phyloP scores from a whole-genome alignment of 2,797 vertebrate genomes.

The Chaunax sp. region DNA sequence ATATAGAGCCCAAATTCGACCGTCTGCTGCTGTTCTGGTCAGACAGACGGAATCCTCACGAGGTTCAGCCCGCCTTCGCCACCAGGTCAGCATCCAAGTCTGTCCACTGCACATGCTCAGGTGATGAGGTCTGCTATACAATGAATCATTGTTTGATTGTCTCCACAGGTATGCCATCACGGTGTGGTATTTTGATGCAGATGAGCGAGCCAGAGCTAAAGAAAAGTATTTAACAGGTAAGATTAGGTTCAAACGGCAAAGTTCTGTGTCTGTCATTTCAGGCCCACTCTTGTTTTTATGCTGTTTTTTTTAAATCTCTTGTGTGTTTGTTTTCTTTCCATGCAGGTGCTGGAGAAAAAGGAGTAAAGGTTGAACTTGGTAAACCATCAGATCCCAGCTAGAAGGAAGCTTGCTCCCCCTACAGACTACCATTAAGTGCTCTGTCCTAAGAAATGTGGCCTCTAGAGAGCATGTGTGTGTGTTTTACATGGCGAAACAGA shows the following conservation, averaged over 20 bases:
- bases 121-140: neutral
- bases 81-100: conserved; percentile 86
- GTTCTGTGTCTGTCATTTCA: neutral
- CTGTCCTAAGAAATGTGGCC: conserved; percentile 81
- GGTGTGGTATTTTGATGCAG: conserved; percentile 99
- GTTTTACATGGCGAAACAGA: conserved; percentile 47
- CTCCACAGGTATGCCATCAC: conserved; percentile 97
- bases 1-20: conserved; percentile 98
- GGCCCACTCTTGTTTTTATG: neutral
- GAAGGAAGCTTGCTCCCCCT: conserved; percentile 79
- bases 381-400: conserved; percentile 90
- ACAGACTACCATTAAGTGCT: conserved; percentile 83
- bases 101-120: neutral
- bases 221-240: conserved; percentile 97
- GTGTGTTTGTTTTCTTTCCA: conserved; percentile 25
- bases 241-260: neutral
- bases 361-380: conserved; percentile 92
- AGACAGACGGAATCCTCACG: conserved; percentile 97
- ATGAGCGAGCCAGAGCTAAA: conserved; percentile 97
- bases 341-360: conserved; percentile 87
- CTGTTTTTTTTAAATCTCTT: neutral
- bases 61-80: conserved; percentile 95
- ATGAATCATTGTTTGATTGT: conserved; percentile 28
- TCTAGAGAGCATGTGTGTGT: conserved; percentile 60
- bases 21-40: conserved; percentile 98